phyloP scores from a whole-genome alignment of 64 coral and sea anemone species.

The Dendrophyllia cribrosa region DNA sequence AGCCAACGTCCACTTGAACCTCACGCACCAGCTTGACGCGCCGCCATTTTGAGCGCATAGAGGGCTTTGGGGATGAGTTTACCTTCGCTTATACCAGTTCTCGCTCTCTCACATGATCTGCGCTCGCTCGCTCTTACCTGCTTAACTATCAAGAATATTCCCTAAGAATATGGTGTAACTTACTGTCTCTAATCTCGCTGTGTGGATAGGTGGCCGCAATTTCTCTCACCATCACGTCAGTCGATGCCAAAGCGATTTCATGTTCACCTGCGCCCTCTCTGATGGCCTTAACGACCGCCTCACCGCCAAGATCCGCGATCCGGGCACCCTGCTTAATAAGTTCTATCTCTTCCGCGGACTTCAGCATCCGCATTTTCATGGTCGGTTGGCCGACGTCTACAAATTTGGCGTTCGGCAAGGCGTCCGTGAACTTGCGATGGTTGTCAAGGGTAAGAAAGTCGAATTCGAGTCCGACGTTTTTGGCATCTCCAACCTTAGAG shows the following conservation, averaged over 20 bases:
- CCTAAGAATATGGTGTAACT: neutral
- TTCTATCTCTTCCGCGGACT: conserved; percentile 92
- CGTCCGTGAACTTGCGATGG: conserved; percentile 68
- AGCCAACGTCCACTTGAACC: too few species aligned
- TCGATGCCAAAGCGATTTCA: conserved; percentile 83
- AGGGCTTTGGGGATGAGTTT: too few species aligned
- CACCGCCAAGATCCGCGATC: conserved; percentile 83
- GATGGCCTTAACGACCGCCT: conserved; percentile 65
- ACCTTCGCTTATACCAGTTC: too few species aligned
- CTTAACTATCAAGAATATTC: too few species aligned
- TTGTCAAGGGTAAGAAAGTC: conserved; percentile 75
- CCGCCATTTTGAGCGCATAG: too few species aligned
- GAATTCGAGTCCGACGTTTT: conserved; percentile 84
- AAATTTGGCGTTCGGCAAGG: conserved; percentile 81
- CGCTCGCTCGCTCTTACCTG: too few species aligned
- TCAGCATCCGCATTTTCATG: conserved; percentile 94
- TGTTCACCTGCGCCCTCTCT: conserved; percentile 79
- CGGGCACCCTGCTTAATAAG: conserved; percentile 84
- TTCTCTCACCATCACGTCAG: conserved; percentile 87
- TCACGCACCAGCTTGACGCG: too few species aligned
- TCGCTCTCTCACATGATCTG: too few species aligned
- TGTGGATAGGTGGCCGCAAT: conserved; percentile 87
- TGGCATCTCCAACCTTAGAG: conserved; percentile 61
- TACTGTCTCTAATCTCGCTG: conserved; percentile 90
- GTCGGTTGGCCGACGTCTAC: conserved; percentile 78